Conservation (phyloP, 2,888 invertebrate genomes). For the Chelonus formosanus region DNA sequence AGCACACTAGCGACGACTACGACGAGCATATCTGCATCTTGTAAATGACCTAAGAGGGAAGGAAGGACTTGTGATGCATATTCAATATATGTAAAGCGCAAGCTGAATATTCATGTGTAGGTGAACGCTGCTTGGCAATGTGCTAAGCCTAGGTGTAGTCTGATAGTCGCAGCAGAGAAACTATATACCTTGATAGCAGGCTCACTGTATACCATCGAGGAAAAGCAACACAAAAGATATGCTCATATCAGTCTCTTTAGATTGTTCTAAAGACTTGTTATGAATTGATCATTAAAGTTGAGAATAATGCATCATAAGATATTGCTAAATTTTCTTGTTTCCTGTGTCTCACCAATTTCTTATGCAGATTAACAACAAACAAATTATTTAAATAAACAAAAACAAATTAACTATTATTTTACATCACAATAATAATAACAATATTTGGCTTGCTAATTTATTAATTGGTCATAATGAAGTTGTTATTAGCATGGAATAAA, state of each 20-base stretch:
- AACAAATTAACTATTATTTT: no score
- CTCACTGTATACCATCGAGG: neutral
- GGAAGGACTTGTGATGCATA: constrained; percentile 61
- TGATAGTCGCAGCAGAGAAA: constrained; percentile 18
- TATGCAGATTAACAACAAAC: no score
- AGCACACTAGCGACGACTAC: constrained; percentile 27
- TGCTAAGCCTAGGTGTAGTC: constrained; percentile 51
- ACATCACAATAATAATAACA: no score
- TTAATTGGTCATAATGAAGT: no score
- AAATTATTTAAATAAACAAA: no score
- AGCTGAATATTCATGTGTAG: constrained; percentile 63
- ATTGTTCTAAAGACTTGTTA: constrained; percentile 22
- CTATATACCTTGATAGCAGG: constrained; percentile 28
- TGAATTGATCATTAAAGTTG: neutral
- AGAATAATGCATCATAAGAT: no score
- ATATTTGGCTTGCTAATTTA: no score
- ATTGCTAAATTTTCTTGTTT: no score
- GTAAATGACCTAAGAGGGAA: constrained; percentile 64
- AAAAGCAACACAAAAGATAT: neutral
- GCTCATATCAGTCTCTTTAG: constrained; percentile 40
- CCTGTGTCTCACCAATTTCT: no score
- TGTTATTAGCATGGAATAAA: no score
- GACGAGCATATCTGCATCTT: constrained; percentile 60
- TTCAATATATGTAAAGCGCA: constrained; percentile 63
- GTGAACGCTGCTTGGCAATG: constrained; percentile 58